Evolutionary conservation across 35 echinoderm and acorn worm genomes (phyloP), one percentile per base, ranked within the genome.

Genomic region (Stichopus chloronotus): DNA sequence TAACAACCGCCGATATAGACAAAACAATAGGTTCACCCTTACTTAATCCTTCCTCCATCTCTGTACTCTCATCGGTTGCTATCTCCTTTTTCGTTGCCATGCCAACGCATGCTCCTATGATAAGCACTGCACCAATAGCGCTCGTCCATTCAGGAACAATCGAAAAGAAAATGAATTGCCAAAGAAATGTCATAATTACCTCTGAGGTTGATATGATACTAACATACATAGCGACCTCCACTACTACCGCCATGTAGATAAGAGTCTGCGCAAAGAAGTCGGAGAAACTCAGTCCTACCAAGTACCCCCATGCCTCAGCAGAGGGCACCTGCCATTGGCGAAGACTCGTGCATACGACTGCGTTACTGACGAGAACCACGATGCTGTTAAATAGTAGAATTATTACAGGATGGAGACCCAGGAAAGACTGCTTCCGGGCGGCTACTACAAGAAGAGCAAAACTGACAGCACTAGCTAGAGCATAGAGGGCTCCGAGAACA

Each of bases 141-240:
- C 71, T 78, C 30, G 79, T 91, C 90, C 90, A 91, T 13, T 79
- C 72, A 19, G 90, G 90, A 10, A 72, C 90, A 4, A 79, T 54
- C 9, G 30, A 25, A 0, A 78, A 24, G 56, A 91, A 58, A 20
- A 59, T 8, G n/a, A 60, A 91, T 72, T 91, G 90, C 90, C 43
- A 79, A n/a, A 91, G 53, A 58, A 91, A 91, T 5, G 90, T 91
- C 11, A 91, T 54, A 8, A 91, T 79, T 2, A 91, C 76, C 9
- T 91, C 90, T 21, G 72, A 78, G 25, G 90, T 91, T 22, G 69
- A 79, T 25, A 65, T 79, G 21, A 91, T 91, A n/a, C 71, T 91
- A 13, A 91, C 90, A 58, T 54, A 91, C 90, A 91, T 79, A 8
- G 90, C 90, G 55, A 79, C 90, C 25, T 91, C 90, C 4, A 91